phyloP scores from a whole-genome alignment of 2,797 vertebrate genomes.

The Orientallactaga sibirica region DNA sequence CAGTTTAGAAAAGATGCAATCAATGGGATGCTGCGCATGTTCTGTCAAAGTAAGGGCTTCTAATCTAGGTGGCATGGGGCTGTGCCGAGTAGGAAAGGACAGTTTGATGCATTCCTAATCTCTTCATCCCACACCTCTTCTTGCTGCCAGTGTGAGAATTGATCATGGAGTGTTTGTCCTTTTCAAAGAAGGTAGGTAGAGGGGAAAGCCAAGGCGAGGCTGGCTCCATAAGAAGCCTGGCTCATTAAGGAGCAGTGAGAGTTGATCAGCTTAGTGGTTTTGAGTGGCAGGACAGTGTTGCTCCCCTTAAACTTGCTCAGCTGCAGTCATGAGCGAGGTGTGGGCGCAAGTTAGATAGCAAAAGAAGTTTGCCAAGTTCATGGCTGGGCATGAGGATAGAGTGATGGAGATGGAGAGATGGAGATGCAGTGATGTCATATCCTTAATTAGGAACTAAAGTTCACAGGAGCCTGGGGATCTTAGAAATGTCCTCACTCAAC shows the following conservation, averaged over 20 bases:
- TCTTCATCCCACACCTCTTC: background rate
- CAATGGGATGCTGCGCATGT: background rate
- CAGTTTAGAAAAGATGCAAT: background rate
- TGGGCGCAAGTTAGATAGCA: background rate
- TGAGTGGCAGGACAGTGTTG: background rate
- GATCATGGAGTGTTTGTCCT: background rate
- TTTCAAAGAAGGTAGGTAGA: background rate
- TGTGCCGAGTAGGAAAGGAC: no score
- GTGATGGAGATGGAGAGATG: background rate
- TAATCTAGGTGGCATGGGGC: background rate
- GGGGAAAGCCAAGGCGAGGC: background rate
- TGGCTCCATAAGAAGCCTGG: background rate
- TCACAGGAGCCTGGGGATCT: background rate
- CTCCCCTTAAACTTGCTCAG: background rate
- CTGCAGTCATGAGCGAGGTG: accelerated
- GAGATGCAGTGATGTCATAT: background rate
- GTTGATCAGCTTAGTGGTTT: background rate
- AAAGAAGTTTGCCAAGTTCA: background rate
- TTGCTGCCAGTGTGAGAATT: background rate
- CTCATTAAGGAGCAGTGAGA: background rate
- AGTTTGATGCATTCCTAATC: no score
- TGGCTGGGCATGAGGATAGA: background rate
- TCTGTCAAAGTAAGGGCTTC: background rate
- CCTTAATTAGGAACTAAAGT: background rate
- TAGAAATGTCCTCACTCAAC: background rate